phyloP scores from a whole-genome alignment of 2,888 invertebrate species.

The Euphydryas editha region DNA sequence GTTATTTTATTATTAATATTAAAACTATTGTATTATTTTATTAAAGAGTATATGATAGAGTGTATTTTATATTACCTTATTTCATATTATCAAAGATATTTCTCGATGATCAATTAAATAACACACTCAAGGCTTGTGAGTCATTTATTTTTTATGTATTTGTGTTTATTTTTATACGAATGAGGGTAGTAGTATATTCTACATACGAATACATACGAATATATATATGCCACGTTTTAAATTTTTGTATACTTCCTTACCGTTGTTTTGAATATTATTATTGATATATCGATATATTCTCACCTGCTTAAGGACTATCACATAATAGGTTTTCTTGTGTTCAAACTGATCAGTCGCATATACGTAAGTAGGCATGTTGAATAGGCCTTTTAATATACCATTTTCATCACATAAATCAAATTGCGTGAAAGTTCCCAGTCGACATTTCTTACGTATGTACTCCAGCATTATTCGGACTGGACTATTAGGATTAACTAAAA shows the following conservation, averaged over 20 bases:
- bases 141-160: too few species aligned
- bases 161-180: too few species aligned
- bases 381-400: constrained; percentile 60
- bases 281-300: background rate
- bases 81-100: too few species aligned
- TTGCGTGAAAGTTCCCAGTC: constrained; percentile 59
- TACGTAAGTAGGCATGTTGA: constrained; percentile 59
- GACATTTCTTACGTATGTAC: constrained; percentile 69
- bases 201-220: too few species aligned
- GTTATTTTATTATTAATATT: too few species aligned
- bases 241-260: background rate
- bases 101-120: too few species aligned
- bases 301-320: constrained; percentile 64
- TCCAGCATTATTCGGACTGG: constrained; percentile 72
- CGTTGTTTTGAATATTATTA: background rate
- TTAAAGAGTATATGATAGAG: too few species aligned
- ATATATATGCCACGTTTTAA: too few species aligned
- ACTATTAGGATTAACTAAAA: constrained; percentile 71
- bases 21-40: too few species aligned
- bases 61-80: too few species aligned
- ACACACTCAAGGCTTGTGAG: too few species aligned
- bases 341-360: constrained; percentile 63
- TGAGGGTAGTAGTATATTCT: too few species aligned
- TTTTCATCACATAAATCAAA: constrained; percentile 70
- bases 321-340: constrained; percentile 66